Evolutionary conservation across 2,113 vertebrate species (phyloP), one percentile per base, ranked within the genome.

Genomic region (Tyrannus savana): DNA sequence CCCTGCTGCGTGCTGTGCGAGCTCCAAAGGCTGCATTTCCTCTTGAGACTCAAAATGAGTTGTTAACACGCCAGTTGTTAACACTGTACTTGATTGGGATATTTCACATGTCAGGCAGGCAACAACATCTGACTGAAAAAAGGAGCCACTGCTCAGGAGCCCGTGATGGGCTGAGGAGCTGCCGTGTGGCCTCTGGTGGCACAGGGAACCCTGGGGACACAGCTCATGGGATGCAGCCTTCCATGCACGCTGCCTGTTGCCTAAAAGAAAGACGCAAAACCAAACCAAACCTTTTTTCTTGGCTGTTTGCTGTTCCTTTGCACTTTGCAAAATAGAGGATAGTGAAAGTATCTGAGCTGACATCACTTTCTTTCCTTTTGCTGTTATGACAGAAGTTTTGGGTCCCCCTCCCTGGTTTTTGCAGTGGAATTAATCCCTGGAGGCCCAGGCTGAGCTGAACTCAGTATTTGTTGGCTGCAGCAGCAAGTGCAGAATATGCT

Each of bases 1-100:
- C 63, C 10, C 1, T 4, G 1, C 25, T 2, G 15, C 6, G 3
- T 0, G 0, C 44, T 15, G 15, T 2, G 9, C 10, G 6, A 69
- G 64, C 66, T 75, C 69, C 55, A 64, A 24, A 87, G 68, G 71
- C 77, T 46, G 0, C 1, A 2, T 16, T 78, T 81, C 23, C 77
- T 63, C 58, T 16, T 1, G 11, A 82, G 85, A 37, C 58, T 39
- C 55, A 10, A 59, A 49, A 39, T 4, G n/a, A 74, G 74, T 19
- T 71, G 52, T 28, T 84, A 44, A 23, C 47, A 11, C 1, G 8
- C 30, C 68, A 49, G 55, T 21, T n/a, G 35, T 37, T 69, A 42
- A 8, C n/a, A 5, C 47, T 27, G 49, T 10, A 7, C 56, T 49
- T 14, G 5, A 41, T 9, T 67, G 41, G 39, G 39, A 13, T 31